Conservation (phyloP, 2,113 vertebrate genomes). For the Nothoprocta pentlandii region DNA sequence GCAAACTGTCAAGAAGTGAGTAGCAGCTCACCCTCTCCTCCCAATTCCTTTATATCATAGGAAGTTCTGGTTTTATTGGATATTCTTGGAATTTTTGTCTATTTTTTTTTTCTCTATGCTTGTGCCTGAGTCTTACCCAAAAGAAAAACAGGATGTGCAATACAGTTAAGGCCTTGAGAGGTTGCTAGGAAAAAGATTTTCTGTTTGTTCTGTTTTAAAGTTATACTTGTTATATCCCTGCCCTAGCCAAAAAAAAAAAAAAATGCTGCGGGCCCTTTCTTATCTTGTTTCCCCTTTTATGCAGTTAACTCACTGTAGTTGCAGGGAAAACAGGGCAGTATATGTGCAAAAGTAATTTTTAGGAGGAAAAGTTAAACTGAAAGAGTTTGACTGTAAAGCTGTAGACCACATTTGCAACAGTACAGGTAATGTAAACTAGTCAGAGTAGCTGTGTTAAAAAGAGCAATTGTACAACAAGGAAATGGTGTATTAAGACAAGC, state of each 20-base stretch:
- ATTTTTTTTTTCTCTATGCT: neutral
- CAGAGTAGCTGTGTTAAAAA: neutral
- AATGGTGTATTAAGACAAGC: neutral
- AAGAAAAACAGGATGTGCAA: neutral
- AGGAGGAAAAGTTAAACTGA: neutral
- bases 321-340: neutral
- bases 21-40: neutral
- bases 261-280: neutral
- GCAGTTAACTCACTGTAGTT: neutral
- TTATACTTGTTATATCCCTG: neutral
- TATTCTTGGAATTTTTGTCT: neutral
- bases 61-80: neutral
- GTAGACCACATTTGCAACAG: rapidly evolving
- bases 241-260: neutral
- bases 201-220: slow-evolving; percentile 16
- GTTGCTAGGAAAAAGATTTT: slow-evolving; percentile 26
- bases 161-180: neutral
- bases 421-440: neutral
- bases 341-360: neutral
- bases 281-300: neutral
- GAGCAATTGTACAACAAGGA: neutral
- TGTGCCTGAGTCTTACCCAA: neutral
- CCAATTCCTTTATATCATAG: neutral
- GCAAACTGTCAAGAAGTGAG: neutral
- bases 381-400: neutral